A percentile compares a stretch with the other conserved stretches of the same genome.
phyloP scores from a whole-genome alignment of 2,888 invertebrate species.

The Apamea anceps region DNA sequence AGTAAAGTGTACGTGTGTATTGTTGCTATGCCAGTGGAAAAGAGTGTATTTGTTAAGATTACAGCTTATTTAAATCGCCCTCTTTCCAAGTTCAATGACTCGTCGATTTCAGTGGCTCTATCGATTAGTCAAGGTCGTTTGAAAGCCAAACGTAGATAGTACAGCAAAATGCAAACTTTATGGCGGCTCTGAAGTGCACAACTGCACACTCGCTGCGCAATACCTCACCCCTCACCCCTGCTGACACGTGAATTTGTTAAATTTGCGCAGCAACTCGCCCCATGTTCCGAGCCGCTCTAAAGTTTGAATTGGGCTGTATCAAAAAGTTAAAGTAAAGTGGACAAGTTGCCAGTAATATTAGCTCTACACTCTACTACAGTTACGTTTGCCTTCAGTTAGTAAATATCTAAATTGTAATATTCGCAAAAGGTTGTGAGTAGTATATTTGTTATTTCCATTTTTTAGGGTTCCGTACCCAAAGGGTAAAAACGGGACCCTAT shows the following conservation, averaged over 20 bases:
- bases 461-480: too few species aligned
- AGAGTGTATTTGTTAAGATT: not conserved
- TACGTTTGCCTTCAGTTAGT: not conserved
- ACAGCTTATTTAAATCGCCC: not conserved
- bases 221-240: not conserved
- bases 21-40: slow-evolving; percentile 2
- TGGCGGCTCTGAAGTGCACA: not conserved
- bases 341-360: not conserved
- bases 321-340: not conserved
- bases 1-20: not conserved
- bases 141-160: not conserved
- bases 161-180: too few species aligned
- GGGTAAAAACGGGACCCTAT: too few species aligned
- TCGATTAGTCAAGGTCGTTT: not conserved
- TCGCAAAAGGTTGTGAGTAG: not conserved
- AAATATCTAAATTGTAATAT: not conserved
- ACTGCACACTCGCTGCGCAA: not conserved
- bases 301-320: not conserved
- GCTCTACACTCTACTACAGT: not conserved
- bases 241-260: not conserved
- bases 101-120: not conserved
- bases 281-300: not conserved
- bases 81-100: not conserved
- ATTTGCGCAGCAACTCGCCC: not conserved
- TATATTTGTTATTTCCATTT: not conserved